Percentiles rank a stretch among this genome's conserved stretches.
These are phyloP conservation scores for Isichthys henryi DNA, from an alignment of 2,113 vertebrate genomes.

Conservation along the genomic window DNA sequence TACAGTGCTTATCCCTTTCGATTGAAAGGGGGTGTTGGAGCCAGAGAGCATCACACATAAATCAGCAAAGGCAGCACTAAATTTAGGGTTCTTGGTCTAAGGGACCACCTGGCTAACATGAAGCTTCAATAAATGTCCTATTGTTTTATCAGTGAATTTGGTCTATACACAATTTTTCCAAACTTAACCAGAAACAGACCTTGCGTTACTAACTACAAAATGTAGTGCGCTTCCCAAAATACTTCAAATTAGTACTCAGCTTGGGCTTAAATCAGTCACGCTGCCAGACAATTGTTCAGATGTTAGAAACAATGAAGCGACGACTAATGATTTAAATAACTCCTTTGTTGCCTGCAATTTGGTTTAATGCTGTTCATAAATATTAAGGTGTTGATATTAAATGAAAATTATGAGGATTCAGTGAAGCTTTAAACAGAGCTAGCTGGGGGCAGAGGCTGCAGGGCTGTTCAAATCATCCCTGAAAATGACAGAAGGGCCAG, in stretches of 20 bases:
- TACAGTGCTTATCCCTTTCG: neutral
- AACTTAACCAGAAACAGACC: neutral
- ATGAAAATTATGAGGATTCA: neutral
- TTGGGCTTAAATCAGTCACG: neutral
- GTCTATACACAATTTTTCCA: neutral
- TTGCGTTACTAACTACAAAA: neutral
- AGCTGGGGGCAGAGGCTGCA: neutral
- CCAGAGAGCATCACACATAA: conserved; percentile 15
- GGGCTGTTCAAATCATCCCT: neutral
- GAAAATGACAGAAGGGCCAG: neutral
- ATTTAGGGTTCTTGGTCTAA: neutral
- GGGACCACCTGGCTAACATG: neutral
- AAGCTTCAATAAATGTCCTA: neutral
- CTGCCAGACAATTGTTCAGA: neutral
- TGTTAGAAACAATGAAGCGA: neutral
- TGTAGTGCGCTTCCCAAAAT: neutral
- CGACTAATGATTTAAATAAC: neutral
- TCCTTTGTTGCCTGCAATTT: neutral
- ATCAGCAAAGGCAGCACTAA: conserved; percentile 11
- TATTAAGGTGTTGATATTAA: neutral
- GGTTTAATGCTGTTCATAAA: neutral
- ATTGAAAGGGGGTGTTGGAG: neutral
- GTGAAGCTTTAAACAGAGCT: neutral
- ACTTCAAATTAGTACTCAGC: neutral
- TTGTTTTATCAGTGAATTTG: neutral